Base-by-base conservation (phyloP, 1,140 invertebrate genomes). In the Anoplolepis gracilipes region DNA sequence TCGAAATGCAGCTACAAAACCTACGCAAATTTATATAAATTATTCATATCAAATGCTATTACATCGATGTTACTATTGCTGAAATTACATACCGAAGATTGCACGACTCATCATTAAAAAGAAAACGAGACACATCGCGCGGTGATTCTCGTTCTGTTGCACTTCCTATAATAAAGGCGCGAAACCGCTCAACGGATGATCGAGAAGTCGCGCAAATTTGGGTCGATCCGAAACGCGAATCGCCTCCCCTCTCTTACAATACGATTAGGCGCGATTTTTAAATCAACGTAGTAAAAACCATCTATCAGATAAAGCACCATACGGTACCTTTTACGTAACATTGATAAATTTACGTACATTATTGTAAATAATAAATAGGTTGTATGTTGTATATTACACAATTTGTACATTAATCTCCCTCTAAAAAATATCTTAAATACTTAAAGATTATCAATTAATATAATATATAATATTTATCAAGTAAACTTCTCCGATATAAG, bases 301-400 rank as follows among this genome's bases (percentile, higher is more conserved):
- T 39, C 85, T 79, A 69, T 86, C 84, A 85, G 87, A 89, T 85
- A 87, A 91, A 73, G 84, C 86, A 85, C 55, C 59, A 90, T 91
- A 49, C 88, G 64, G 84, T 87, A 87, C 86, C 42, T 86, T 88
- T 89, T 88, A 87, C 59, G 88, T 89, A 89, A 89, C 64, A 89
- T 89, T 92, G 91, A n/a, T n/a, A n/a, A n/a, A n/a, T n/a, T n/a
- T n/a, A n/a, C n/a, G 67, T 92, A 92, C 87, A 70, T 91, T 92
- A 90, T 92, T 92, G 91, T 92, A 92, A 92, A 92, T 92, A 92
- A 92, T 91, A 93, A 91, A 92, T 93, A 93, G 89, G 86, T 92
- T 92, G 88, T 93, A 92, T 85, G 89, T 91, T 91, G 87, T 91
- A 91, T 67, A 77, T 88, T 86, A 76, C 2, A 59, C n/a, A n/a